A percentile compares a stretch with the other conserved stretches of the same genome.
These are phyloP conservation scores for Oscheius sp. DNA, from an alignment of 2,888 invertebrate species.

Conservation along the genomic window DNA sequence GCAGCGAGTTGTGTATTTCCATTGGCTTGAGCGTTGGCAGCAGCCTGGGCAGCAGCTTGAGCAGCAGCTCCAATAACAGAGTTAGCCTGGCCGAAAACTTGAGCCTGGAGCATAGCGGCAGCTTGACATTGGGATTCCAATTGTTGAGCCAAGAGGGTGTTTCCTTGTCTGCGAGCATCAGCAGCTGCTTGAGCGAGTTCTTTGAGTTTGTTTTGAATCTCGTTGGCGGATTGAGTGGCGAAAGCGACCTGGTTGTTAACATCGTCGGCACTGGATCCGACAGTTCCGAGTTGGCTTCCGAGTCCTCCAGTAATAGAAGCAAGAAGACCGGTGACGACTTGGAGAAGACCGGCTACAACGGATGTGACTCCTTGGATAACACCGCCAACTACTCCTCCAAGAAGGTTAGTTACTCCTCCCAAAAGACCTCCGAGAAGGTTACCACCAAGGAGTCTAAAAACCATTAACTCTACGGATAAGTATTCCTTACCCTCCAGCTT, in stretches of 20 bases:
- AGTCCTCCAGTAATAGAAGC: conserved; percentile 26
- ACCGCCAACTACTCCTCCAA: background rate
- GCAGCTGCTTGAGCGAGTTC: background rate
- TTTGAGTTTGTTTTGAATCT: background rate
- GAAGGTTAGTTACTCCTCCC: background rate
- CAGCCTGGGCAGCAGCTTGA: conserved; percentile 3
- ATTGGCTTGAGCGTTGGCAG: background rate
- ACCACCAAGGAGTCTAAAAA: background rate
- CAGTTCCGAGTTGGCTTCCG: background rate
- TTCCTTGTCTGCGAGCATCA: conserved; percentile 2
- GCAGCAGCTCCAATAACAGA: conserved; percentile 14
- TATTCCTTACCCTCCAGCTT: background rate
- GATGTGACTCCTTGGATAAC: conserved; percentile 27
- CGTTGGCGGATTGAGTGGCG: conserved; percentile 13
- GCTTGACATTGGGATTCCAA: conserved; percentile 8
- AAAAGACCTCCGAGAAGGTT: background rate
- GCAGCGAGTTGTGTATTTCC: conserved; percentile 8
- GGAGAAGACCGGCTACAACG: conserved; percentile 27
- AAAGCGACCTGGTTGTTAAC: background rate
- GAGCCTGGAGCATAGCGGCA: conserved; percentile 6
- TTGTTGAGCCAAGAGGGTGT: background rate
- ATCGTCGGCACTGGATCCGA: background rate
- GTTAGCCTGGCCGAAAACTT: conserved; percentile 18
- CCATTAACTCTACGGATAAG: background rate
- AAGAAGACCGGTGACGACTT: conserved; percentile 26